phyloP scores from a whole-genome alignment of 2,113 vertebrate genomes.

The Hippocampus mohnikei region DNA sequence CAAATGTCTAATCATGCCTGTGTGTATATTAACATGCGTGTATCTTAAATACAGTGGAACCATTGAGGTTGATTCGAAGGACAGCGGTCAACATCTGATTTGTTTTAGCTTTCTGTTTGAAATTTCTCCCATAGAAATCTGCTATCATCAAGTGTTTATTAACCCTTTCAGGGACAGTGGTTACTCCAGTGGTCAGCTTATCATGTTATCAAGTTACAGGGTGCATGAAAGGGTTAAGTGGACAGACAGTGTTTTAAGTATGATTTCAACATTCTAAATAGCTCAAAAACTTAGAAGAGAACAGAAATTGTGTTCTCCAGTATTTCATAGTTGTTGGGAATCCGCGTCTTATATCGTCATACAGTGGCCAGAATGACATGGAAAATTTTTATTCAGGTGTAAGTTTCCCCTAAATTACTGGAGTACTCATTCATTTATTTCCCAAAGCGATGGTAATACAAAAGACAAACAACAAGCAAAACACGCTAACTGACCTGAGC shows the following conservation, averaged over 20 bases:
- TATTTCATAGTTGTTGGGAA: background rate
- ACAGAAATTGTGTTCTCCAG: too few relatives aligned
- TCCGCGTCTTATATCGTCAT: too few relatives aligned
- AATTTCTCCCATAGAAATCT: background rate
- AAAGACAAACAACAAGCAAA: background rate
- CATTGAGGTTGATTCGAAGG: background rate
- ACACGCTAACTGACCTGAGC: background rate
- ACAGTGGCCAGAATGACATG: too few relatives aligned
- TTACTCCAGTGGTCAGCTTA: too few relatives aligned
- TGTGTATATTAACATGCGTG: slow-evolving; percentile 10
- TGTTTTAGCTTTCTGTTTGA: background rate
- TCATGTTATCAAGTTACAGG: too few relatives aligned
- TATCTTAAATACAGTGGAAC: slow-evolving; percentile 1
- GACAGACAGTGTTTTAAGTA: background rate
- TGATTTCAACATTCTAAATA: background rate
- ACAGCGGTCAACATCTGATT: background rate
- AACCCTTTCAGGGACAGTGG: too few relatives aligned
- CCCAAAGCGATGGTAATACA: background rate
- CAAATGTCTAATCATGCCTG: slow-evolving; percentile 20
- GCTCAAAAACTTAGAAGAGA: too few relatives aligned
- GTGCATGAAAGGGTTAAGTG: background rate
- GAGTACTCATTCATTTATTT: too few relatives aligned
- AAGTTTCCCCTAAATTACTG: too few relatives aligned
- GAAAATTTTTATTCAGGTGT: too few relatives aligned
- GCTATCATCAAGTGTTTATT: background rate